Conservation (phyloP, 2,888 invertebrate species). For the Drosophila lacicola region DNA sequence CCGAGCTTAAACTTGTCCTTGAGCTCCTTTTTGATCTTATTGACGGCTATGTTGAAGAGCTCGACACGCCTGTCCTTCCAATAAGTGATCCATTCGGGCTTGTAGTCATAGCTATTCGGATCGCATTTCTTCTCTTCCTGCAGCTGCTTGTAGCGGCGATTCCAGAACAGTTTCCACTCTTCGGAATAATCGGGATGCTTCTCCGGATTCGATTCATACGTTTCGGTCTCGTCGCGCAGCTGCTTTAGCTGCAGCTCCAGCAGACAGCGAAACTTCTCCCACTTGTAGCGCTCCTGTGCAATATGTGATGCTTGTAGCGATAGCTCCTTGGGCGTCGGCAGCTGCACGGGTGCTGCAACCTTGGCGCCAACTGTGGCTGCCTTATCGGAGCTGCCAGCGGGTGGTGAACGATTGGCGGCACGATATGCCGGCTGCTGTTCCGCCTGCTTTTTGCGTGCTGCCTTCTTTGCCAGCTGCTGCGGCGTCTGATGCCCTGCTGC, state of each 20-base stretch:
- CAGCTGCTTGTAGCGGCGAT: constrained; percentile 91
- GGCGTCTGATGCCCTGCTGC: neutral
- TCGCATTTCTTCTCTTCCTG: constrained; percentile 88
- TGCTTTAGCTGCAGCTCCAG: constrained; percentile 84
- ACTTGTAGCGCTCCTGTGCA: constrained; percentile 86
- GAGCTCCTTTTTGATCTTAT: constrained; percentile 89
- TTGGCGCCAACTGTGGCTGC: constrained; percentile 4
- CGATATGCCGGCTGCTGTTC: constrained; percentile 72
- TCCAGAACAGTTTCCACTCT: constrained; percentile 97
- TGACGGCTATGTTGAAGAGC: constrained; percentile 89
- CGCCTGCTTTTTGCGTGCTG: constrained; percentile 43
- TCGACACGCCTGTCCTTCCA: constrained; percentile 94
- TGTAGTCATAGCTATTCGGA: constrained; percentile 92
- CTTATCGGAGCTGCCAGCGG: constrained; percentile 33
- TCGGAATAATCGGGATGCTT: constrained; percentile 95
- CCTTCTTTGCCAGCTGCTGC: constrained; percentile 55
- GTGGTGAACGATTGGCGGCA: constrained; percentile 75
- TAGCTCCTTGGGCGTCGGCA: constrained; percentile 83
- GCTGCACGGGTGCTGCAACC: neutral
- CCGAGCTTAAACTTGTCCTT: constrained; percentile 87
- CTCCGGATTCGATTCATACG: constrained; percentile 93
- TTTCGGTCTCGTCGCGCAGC: constrained; percentile 88
- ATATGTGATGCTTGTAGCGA: constrained; percentile 83
- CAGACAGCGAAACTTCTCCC: constrained; percentile 86
- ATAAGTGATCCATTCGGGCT: constrained; percentile 94